phyloP scores from a whole-genome alignment of 2,888 invertebrate genomes.

The Trissolcus japonicus region DNA sequence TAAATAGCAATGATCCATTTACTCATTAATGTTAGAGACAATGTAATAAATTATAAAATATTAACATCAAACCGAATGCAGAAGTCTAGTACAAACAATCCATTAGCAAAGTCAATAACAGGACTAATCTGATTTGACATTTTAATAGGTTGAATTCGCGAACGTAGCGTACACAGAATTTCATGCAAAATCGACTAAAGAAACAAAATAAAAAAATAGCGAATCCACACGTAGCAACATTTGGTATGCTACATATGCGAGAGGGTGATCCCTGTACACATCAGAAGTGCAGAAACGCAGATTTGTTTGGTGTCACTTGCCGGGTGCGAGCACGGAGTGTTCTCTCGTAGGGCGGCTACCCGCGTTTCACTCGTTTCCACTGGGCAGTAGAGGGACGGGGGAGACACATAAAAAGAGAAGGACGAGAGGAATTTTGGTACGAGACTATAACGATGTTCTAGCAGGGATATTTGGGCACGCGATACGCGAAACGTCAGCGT shows the following conservation, averaged over 20 bases:
- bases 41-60: background rate
- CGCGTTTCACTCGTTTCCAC: constrained; percentile 59
- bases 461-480: constrained; percentile 63
- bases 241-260: constrained; percentile 52
- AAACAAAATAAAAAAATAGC: constrained; percentile 46
- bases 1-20: background rate
- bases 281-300: constrained; percentile 63
- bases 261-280: constrained; percentile 55
- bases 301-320: constrained; percentile 75
- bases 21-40: no score
- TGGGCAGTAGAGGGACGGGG: constrained; percentile 38
- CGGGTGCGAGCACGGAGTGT: constrained; percentile 61
- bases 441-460: constrained; percentile 68
- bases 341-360: constrained; percentile 57
- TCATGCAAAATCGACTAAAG: constrained; percentile 56
- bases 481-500: constrained; percentile 61
- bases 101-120: constrained; percentile 46
- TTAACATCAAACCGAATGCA: background rate
- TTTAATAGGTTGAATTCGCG: constrained; percentile 44
- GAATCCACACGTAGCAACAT: constrained; percentile 51
- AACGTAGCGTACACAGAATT: constrained; percentile 36
- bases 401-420: constrained; percentile 58
- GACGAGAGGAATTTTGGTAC: constrained; percentile 62
- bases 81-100: constrained; percentile 28
- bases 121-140: constrained; percentile 48